A percentile compares a stretch with the other conserved stretches of the same genome.
These are phyloP conservation scores for Lophius piscatorius DNA, from an alignment of 2,113 vertebrate species.

Conservation along the genomic window DNA sequence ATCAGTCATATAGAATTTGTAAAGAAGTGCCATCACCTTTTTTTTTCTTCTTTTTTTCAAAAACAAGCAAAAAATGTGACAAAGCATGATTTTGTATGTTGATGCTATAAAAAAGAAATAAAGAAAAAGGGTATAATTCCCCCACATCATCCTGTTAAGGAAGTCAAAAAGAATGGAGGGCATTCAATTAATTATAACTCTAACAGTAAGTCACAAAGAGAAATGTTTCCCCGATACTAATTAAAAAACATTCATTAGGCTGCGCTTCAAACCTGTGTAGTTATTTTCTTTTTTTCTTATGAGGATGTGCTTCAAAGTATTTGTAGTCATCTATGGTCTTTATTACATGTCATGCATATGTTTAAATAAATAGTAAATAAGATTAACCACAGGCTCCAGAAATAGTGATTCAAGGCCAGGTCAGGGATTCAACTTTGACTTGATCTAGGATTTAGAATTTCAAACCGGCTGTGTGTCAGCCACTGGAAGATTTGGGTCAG, in stretches of 20 bases:
- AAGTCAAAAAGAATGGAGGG: neutral
- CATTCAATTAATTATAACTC: slow-evolving; percentile 26
- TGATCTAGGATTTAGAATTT: slow-evolving; percentile 70
- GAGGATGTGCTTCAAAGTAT: too few relatives aligned
- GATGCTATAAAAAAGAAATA: neutral
- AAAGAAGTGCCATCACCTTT: neutral
- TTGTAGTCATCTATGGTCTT: slow-evolving; percentile 15
- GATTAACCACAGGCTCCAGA: slow-evolving; percentile 27
- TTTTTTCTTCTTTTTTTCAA: too few relatives aligned
- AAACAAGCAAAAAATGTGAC: neutral
- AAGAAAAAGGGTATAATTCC: neutral
- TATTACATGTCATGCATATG: slow-evolving; percentile 26
- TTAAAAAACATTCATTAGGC: slow-evolving; percentile 51
- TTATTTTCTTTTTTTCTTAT: too few relatives aligned
- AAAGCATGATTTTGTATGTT: neutral
- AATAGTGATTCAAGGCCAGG: slow-evolving; percentile 58
- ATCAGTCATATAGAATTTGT: neutral
- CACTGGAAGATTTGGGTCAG: slow-evolving; percentile 76
- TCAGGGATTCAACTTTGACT: slow-evolving; percentile 67
- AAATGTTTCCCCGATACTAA: slow-evolving; percentile 39
- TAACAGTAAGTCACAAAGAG: slow-evolving; percentile 31
- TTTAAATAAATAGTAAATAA: slow-evolving; percentile 1
- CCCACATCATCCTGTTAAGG: neutral
- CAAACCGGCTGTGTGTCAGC: slow-evolving; percentile 49
- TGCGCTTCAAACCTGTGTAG: slow-evolving; percentile 19